A percentile compares a stretch with the other conserved stretches of the same genome.
phyloP scores from a whole-genome alignment of 2,888 invertebrate species.

The Bellardia bayeri region DNA sequence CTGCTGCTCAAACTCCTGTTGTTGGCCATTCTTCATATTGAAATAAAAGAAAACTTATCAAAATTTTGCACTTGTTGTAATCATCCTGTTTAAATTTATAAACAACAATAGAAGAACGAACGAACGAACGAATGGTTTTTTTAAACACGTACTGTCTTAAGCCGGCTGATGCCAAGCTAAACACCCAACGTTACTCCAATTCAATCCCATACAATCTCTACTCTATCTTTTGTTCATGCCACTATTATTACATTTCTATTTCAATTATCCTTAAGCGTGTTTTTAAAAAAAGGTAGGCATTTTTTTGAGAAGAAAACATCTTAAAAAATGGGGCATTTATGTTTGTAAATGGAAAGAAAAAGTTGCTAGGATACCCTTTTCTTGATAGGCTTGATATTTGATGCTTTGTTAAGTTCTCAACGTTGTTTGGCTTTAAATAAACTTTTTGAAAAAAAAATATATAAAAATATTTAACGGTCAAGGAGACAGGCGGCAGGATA shows the following conservation, averaged over 20 bases:
- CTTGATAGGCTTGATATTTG: slow-evolving; percentile 65
- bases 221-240: background rate
- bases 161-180: slow-evolving; percentile 22
- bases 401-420: slow-evolving; percentile 55
- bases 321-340: slow-evolving; percentile 47
- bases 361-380: slow-evolving; percentile 73
- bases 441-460: background rate
- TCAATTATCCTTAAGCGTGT: slow-evolving; percentile 71
- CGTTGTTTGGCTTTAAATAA: background rate
- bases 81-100: slow-evolving; percentile 62
- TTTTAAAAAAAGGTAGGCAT: slow-evolving; percentile 41
- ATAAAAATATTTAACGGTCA: background rate
- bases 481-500: too few relatives aligned
- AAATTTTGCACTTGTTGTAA: slow-evolving; percentile 71
- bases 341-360: background rate
- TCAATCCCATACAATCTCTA: background rate
- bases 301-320: slow-evolving; percentile 13
- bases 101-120: slow-evolving; percentile 20
- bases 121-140: background rate
- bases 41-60: slow-evolving; percentile 64
- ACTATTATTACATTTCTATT: slow-evolving; percentile 68
- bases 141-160: slow-evolving; percentile 9
- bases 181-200: slow-evolving; percentile 21
- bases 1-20: background rate
- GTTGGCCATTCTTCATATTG: slow-evolving; percentile 7